Base-by-base conservation (phyloP, 1,140 invertebrate genomes). In the Rhagoletis zephyria region DNA sequence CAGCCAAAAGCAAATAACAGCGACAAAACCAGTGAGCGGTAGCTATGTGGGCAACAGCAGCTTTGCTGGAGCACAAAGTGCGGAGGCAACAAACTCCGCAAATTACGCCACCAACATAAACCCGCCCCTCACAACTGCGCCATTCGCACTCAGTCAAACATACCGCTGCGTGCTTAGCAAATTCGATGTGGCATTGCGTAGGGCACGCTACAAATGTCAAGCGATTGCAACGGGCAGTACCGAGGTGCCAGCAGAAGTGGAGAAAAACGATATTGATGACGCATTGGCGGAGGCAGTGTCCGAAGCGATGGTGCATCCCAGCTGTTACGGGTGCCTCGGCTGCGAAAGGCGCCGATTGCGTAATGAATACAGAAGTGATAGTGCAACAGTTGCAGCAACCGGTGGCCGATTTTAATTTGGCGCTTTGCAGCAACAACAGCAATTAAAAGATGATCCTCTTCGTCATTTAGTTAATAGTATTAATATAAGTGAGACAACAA, bases 361-460 rank as follows among this genome's bases (percentile, higher is more conserved):
- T 74, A 30, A 48, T 67, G 30, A 85, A 86, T 86, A 87, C 89
- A 56, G 88, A 90, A 88, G 87, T 93, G 56, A 87, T 90, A 87
- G 85, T 90, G 86, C 88, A 89, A 60, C 59, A 87, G 64, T 16
- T 89, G 45, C 85, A 90, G 88, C 88, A 89, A 89, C 90, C 92
- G 85, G 90, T 92, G 88, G 87, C 88, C 88, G 90, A 92, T 89
- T 91, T 93, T 88, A 87, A 91, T 86, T 89, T 93, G 89, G 89
- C 90, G 89, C 89, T 92, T 5, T 61, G 86, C 4, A 70, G 16
- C 51, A 87, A 74, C 86, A 10, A 87, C 77, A 77, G 48, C 40
- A 67, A n/a, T 45, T 56, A 42, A 19, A 88, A 42, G 51, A 10
- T 85, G 42, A 85, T 70, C 63, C 48, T 61, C 6, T 63, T 86